Evolutionary conservation across 2,888 invertebrate species (phyloP).

Genomic region (Drosophila robusta): DNA sequence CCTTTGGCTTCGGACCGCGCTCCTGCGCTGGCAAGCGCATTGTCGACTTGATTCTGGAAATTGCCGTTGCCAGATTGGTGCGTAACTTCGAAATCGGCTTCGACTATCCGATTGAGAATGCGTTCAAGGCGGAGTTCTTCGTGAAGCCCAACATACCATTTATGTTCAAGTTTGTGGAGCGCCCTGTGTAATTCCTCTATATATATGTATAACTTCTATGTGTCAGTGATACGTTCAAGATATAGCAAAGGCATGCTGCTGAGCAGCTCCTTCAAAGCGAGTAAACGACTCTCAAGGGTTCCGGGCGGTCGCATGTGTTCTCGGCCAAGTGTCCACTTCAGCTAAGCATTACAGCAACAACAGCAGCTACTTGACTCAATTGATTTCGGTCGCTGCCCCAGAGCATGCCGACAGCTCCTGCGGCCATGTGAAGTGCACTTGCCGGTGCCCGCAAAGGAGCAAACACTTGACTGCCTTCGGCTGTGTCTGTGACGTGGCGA

Average conservation of each 20-base stretch:
- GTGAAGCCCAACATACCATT: constrained; percentile 83
- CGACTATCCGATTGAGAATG: constrained; percentile 83
- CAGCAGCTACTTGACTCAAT: constrained; percentile 54
- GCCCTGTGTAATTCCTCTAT: constrained; percentile 25
- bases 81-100: constrained; percentile 85
- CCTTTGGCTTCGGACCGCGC: constrained; percentile 84
- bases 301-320: constrained; percentile 22
- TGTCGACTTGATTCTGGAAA: constrained; percentile 90
- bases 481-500: constrained; percentile 38
- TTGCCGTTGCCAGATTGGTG: constrained; percentile 85
- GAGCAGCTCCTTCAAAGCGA: constrained; percentile 24
- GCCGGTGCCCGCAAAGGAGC: constrained; percentile 38
- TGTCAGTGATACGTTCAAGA: constrained; percentile 10
- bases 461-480: constrained; percentile 32
- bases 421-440: constrained; percentile 53
- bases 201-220: background rate
- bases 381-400: constrained; percentile 38
- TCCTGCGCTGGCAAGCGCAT: constrained; percentile 90
- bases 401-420: constrained; percentile 36
- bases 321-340: constrained; percentile 53
- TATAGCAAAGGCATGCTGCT: constrained; percentile 18
- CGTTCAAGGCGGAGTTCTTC: constrained; percentile 77
- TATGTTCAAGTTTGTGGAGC: constrained; percentile 83
- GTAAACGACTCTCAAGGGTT: constrained; percentile 45
- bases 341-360: constrained; percentile 28